Evolutionary conservation across 2,888 invertebrate genomes (phyloP), one percentile per base, ranked within the genome.

Genomic region (Polydrusus tereticollis): DNA sequence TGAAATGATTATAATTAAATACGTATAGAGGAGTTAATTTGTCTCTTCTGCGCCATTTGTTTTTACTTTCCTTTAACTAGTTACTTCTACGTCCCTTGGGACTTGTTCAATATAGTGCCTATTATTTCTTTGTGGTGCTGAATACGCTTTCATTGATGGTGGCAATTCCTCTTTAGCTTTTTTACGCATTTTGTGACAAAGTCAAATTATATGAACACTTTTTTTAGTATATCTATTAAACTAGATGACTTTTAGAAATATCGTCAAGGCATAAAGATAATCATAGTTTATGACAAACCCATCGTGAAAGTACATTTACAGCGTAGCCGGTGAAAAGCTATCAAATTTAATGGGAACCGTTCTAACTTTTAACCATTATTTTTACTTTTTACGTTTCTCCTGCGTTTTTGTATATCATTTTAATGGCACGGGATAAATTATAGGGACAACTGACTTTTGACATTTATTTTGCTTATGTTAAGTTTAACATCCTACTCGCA

Each of bases 381-480:
- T 57, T 57, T 57, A 57, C 57, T 57, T 45, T 60, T 43, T 26
- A 45, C 60, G 29, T 60, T 14, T 33, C 62, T 29, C 47, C 33
- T 12, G 47, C 45, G 20, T 45, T 45, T 45, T 45, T 45, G 20
- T 18, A 4, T 45, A 18, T 14, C 16, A n/a, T 60, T 60, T 60
- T 60, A 64, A 64, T 45, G 29, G 38, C 16, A 16, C 33, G 18
- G 20, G 16, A 36, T 50, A 20, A 50, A 50, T 20, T 45, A 45
- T 45, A 45, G 45, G 20, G 20, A 45, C 45, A 45, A 45, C 45
- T 45, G 45, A 45, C 36, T 10, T 45, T 10, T 45, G 20, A 45
- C 20, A 45, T 20, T 45, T 45, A 45, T 45, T 45, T 45, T 45
- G 20, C 45, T 45, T 45, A 20, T 18, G 8, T 45, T 16, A 43